Base-by-base conservation (phyloP, 2,797 vertebrate species). In the Dendrocincla tyrannina region DNA sequence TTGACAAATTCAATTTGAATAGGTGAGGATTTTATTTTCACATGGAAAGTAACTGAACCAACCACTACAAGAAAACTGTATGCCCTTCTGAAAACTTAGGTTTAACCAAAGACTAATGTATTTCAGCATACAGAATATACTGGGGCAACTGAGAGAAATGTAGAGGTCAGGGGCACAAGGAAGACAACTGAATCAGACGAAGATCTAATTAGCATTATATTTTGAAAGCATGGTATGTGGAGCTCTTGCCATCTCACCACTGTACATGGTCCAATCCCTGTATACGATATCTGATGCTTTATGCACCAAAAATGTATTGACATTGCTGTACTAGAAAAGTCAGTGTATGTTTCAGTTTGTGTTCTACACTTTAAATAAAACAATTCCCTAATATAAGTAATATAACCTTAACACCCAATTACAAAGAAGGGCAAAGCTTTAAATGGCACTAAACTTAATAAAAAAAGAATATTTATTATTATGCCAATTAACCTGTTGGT, bases 391-490 rank as follows among this genome's bases (percentile, higher is more conserved):
- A 25, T 87, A 64, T 52, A 93, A 91, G 89, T 67, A 89, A 56
- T 44, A 69, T 33, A 86, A 33, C 18, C 20, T 49, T 80, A 92
- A 77, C 8, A n/a, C 53, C 49, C 73, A 81, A 83, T 79, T 85
- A 79, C 70, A 90, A 91, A 94, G 78, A 85, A 85, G 33, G 72
- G 28, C 64, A 85, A 93, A 91, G 23, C 30, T 62, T 91, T 67
- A 91, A 82, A 56, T 16, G 39, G 18, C 20, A 47, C 41, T 56
- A 58, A 70, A 62, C 37, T 70, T 88, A 63, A 83, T 83, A 95
- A 91, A 94, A 94, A 93, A 33, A 8, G 47, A 90, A 85, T 88
- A 87, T 95, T 94, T 92, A 91, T 59, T 84, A 78, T 41, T 64
- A 69, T 60, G 50, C 41, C 53, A 69, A 70, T 77, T 91, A 96